Evolutionary conservation across 2,797 vertebrate genomes (phyloP).

Genomic region (Poecile montanus): DNA sequence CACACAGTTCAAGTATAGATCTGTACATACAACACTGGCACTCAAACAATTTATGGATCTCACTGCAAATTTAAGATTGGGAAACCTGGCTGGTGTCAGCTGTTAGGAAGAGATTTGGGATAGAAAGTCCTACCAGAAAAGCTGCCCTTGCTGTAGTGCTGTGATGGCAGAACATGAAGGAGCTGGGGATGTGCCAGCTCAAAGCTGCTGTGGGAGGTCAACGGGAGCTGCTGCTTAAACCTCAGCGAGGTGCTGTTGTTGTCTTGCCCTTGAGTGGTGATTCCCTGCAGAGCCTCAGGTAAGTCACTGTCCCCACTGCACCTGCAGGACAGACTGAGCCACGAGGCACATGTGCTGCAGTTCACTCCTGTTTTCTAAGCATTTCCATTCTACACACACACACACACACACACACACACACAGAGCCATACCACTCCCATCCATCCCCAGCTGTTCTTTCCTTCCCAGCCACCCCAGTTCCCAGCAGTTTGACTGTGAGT

Average conservation of each 20-base stretch:
- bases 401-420: rapidly evolving
- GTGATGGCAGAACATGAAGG: not conserved
- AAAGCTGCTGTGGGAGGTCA: not conserved
- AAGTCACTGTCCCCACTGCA: not conserved
- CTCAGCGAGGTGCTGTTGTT: rapidly evolving
- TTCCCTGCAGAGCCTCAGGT: not conserved
- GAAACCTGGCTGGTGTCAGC: not conserved
- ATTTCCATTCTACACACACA: rapidly evolving
- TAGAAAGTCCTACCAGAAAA: not conserved
- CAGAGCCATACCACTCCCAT: not conserved
- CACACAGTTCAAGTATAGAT: not conserved
- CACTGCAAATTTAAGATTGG: not conserved
- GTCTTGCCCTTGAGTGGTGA: not conserved
- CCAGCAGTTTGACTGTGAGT: not conserved
- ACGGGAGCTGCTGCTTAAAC: not conserved
- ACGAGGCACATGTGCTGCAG: not conserved
- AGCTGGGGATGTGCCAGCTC: not conserved
- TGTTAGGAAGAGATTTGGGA: not conserved
- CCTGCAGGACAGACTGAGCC: not conserved
- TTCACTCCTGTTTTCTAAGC: not conserved
- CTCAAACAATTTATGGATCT: not conserved
- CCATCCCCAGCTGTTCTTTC: rapidly evolving
- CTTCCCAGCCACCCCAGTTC: not conserved
- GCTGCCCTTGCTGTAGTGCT: not conserved
- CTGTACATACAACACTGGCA: not conserved